These are phyloP conservation scores for Arctocebus calabarensis DNA, from an alignment of 2,797 vertebrate species.

Conservation along the genomic window DNA sequence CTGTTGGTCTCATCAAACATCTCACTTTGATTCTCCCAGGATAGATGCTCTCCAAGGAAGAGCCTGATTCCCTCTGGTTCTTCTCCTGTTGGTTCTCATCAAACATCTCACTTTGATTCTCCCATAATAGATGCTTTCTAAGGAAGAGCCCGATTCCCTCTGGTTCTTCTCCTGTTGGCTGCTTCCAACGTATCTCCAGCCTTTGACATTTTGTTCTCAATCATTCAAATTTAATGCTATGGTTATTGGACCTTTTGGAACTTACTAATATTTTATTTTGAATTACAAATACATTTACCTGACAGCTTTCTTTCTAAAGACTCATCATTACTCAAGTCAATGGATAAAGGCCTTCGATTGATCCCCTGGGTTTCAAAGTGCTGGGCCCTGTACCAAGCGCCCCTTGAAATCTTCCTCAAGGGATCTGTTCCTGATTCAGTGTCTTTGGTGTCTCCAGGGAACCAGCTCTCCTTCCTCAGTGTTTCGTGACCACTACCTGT, in stretches of 20 bases:
- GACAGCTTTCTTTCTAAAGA: constrained; percentile 64
- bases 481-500: constrained; percentile 73
- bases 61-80: neutral
- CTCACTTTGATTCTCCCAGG: neutral
- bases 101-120: neutral
- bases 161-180: constrained; percentile 31
- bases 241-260: constrained; percentile 56
- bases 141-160: neutral
- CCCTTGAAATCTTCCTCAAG: constrained; percentile 63
- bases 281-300: constrained; percentile 65
- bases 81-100: neutral
- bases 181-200: neutral
- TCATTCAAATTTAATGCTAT: constrained; percentile 66
- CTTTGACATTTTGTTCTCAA: constrained; percentile 39
- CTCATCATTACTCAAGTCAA: constrained; percentile 56
- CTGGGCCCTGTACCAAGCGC: constrained; percentile 50
- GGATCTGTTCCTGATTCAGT: constrained; percentile 75
- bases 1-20: neutral
- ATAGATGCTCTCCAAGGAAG: neutral
- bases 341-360: constrained; percentile 35
- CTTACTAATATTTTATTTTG: constrained; percentile 73
- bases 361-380: constrained; percentile 68
- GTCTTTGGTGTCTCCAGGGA: constrained; percentile 70
- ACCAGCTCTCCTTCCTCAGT: constrained; percentile 65
- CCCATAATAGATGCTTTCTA: neutral